Conservation (phyloP, 2,888 invertebrate species). For the Ophion slaviceki region DNA sequence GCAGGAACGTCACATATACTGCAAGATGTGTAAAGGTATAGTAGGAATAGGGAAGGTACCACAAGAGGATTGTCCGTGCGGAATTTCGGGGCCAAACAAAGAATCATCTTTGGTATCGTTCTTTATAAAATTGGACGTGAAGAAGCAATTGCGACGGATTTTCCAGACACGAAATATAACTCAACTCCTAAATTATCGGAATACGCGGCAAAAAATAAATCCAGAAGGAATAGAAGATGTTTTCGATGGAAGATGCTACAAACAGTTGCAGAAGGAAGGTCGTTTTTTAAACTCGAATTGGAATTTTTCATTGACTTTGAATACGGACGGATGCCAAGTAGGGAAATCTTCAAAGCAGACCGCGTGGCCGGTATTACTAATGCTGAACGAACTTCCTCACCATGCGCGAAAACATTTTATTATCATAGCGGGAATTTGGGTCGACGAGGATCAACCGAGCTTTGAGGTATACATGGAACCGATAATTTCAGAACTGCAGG, state of each 20-base stretch:
- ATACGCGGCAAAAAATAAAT: conserved; percentile 35
- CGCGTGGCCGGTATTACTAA: too few relatives aligned
- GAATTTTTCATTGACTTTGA: conserved; percentile 38
- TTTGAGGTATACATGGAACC: too few relatives aligned
- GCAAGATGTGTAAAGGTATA: conserved; percentile 31
- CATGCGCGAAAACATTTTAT: too few relatives aligned
- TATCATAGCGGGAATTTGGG: too few relatives aligned
- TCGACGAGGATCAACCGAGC: too few relatives aligned
- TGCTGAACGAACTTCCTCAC: too few relatives aligned
- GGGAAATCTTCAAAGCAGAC: neutral
- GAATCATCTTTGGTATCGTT: conserved; percentile 34
- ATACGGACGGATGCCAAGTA: conserved; percentile 43
- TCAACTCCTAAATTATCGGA: conserved; percentile 32
- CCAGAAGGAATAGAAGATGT: conserved; percentile 27
- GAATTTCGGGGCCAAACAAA: conserved; percentile 35
- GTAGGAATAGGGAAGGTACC: conserved; percentile 35
- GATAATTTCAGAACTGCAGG: too few relatives aligned
- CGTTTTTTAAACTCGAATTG: conserved; percentile 27
- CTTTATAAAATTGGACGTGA: conserved; percentile 38
- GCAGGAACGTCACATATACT: conserved; percentile 29
- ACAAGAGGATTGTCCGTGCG: conserved; percentile 37
- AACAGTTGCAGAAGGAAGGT: conserved; percentile 23
- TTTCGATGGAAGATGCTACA: conserved; percentile 28
- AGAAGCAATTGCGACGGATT: conserved; percentile 41
- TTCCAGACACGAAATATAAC: conserved; percentile 40